A percentile compares a stretch with the other conserved stretches of the same genome.
phyloP scores from a whole-genome alignment of 2,888 invertebrate species.

The Oligia fasciuncula region DNA sequence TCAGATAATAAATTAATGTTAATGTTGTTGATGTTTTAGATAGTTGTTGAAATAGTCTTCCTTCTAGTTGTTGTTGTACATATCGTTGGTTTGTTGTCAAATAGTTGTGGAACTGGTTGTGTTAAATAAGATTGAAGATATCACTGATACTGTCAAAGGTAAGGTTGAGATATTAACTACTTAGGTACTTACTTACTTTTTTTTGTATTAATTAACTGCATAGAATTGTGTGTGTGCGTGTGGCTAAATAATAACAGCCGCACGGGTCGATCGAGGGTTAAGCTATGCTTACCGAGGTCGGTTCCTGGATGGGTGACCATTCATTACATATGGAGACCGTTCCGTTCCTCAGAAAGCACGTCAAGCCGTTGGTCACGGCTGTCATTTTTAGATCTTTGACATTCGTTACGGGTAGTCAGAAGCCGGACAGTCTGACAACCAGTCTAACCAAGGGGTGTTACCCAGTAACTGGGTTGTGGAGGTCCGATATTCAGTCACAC shows the following conservation, averaged over 20 bases:
- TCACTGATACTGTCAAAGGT: slow-evolving; percentile 82
- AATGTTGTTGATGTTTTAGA: slow-evolving; percentile 67
- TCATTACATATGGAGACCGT: background rate
- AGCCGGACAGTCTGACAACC: background rate
- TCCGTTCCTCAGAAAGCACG: background rate
- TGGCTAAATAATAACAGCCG: background rate
- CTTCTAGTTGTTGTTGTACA: slow-evolving; percentile 64
- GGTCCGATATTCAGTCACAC: background rate
- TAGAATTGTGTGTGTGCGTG: background rate
- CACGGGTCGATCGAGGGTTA: background rate
- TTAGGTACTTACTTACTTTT: background rate
- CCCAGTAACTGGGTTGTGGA: background rate
- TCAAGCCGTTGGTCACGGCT: background rate
- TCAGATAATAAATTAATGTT: slow-evolving; percentile 58
- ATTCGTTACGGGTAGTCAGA: background rate
- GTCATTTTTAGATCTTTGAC: background rate
- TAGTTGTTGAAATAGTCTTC: slow-evolving; percentile 69
- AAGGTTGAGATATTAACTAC: slow-evolving; percentile 60
- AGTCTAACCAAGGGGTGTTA: background rate
- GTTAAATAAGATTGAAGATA: slow-evolving; percentile 81
- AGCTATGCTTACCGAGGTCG: background rate
- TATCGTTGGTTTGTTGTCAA: slow-evolving; percentile 70
- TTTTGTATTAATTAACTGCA: background rate
- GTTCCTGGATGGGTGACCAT: background rate
- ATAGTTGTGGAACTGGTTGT: slow-evolving; percentile 82